phyloP scores from a whole-genome alignment of 2,797 vertebrate genomes.

The Cuculus canorus region DNA sequence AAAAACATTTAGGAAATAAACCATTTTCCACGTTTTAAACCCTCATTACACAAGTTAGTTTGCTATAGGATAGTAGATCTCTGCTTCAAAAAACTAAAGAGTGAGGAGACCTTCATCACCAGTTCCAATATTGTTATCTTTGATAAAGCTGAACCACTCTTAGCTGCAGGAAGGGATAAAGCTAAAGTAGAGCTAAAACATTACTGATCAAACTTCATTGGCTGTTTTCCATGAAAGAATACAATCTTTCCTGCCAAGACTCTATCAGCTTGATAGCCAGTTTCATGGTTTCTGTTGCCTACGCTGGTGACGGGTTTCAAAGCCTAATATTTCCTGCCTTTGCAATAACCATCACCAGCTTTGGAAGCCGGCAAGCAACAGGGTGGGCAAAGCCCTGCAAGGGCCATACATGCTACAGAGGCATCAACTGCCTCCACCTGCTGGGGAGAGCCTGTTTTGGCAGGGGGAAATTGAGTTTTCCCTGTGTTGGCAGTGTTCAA shows the following conservation, averaged over 20 bases:
- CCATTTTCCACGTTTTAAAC: background rate
- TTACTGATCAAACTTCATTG: background rate
- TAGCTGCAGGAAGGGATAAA: background rate
- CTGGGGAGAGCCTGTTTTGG: background rate
- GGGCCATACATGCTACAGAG: background rate
- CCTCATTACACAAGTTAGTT: background rate
- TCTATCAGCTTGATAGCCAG: background rate
- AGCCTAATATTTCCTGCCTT: background rate
- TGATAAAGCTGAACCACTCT: background rate
- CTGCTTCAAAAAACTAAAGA: background rate
- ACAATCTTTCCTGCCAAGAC: background rate
- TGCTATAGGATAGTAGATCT: background rate
- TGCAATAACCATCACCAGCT: background rate
- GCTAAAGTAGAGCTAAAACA: background rate
- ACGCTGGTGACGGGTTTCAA: background rate
- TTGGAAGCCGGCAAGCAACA: background rate
- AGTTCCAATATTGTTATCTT: background rate
- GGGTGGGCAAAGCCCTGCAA: background rate
- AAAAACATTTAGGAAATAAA: background rate
- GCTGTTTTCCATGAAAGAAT: background rate
- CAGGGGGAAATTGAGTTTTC: background rate
- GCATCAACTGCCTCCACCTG: accelerated
- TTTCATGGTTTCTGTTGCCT: background rate
- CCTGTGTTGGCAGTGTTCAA: accelerated
- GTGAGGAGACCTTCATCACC: background rate